Conservation (phyloP, 1,140 invertebrate species). For the Dinoponera quadriceps region DNA sequence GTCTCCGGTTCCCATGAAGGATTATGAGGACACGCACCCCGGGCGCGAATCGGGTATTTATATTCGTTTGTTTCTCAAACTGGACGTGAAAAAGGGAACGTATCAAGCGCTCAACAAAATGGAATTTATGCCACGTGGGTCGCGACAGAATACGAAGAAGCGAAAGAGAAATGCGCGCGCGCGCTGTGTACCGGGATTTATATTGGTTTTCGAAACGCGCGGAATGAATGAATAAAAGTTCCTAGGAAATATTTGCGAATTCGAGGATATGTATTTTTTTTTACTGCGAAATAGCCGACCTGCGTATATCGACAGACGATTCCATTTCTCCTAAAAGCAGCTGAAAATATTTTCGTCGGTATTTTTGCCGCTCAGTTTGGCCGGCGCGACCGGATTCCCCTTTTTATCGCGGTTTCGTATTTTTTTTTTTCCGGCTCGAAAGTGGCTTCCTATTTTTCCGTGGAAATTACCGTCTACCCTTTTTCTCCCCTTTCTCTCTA, state of each 20-base stretch:
- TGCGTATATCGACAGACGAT: background rate
- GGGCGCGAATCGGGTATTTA: background rate
- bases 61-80: background rate
- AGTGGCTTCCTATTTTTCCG: background rate
- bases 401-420: conserved; percentile 14
- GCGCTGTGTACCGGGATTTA: background rate
- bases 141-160: no score
- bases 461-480: background rate
- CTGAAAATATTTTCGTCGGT: conserved; percentile 1
- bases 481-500: background rate
- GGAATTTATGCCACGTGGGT: no score
- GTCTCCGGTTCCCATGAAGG: background rate
- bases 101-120: no score
- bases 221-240: background rate
- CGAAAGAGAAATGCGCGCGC: no score
- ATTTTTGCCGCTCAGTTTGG: conserved; percentile 10
- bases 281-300: background rate
- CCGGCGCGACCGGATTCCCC: background rate
- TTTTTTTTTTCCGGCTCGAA: background rate
- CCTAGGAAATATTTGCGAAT: conserved; percentile 8
- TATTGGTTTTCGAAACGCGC: background rate
- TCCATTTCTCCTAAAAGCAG: conserved; percentile 8
- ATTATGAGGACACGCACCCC: background rate
- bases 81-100: no score
- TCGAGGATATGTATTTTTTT: background rate